phyloP scores from a whole-genome alignment of 2,797 vertebrate genomes.

The Microtus californicus region DNA sequence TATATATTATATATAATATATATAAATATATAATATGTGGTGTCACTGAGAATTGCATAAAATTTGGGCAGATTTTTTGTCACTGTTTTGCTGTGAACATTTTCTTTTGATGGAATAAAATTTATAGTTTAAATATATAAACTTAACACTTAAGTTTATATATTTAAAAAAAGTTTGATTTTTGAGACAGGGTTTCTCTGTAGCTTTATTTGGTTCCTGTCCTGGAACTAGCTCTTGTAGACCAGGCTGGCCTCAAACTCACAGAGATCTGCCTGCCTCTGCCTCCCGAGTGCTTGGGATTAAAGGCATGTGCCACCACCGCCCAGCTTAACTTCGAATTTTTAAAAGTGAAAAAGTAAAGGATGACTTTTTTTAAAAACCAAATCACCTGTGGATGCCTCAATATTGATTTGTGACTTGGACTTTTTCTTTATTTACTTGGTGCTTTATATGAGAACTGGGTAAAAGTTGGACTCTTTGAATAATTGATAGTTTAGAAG shows the following conservation, averaged over 20 bases:
- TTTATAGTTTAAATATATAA: slow-evolving; percentile 24
- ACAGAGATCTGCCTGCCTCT: too few relatives aligned
- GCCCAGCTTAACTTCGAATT: slow-evolving; percentile 19
- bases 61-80: not conserved
- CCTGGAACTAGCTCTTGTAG: too few relatives aligned
- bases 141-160: not conserved
- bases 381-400: not conserved
- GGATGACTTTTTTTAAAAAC: slow-evolving; percentile 29
- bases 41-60: not conserved
- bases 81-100: slow-evolving; percentile 7
- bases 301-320: too few relatives aligned
- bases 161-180: too few relatives aligned
- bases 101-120: slow-evolving; percentile 30
- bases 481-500: not conserved
- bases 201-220: too few relatives aligned
- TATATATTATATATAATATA: not conserved
- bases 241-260: too few relatives aligned
- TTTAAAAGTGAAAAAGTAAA: slow-evolving; percentile 38
- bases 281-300: too few relatives aligned
- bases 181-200: too few relatives aligned
- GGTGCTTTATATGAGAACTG: not conserved
- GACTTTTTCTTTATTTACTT: not conserved
- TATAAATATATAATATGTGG: too few relatives aligned
- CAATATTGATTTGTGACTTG: not conserved
- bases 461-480: not conserved